Evolutionary conservation across 2,888 invertebrate genomes (phyloP), one percentile per base, ranked within the genome.

Genomic region (Drosophila mimetica): DNA sequence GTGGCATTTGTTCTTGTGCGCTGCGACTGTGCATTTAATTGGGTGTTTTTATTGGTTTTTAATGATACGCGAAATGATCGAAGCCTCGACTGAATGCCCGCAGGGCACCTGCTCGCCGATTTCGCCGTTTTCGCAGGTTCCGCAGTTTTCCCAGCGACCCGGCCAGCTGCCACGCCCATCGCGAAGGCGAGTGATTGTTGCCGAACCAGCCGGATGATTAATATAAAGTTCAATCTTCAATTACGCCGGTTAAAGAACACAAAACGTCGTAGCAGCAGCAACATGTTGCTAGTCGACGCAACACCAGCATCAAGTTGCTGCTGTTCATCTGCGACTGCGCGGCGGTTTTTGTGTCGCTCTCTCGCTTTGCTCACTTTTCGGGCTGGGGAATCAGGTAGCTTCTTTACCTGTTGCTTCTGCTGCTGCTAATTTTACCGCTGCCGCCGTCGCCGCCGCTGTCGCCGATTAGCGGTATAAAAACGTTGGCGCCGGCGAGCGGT

Each of bases 391-490:
- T 71, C 48, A 13, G 44, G 76, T 67, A 71, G 82, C 79, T 69
- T 81, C 82, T 79, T 75, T 47, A 32, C 20, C 20, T 8, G 52
- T 28, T n/a, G 64, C 52, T 36, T 4, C 32, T 30, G 52, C 22
- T 9, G 44, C 37, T 20, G 66, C 25, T 5, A 52, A 41, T 52
- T 63, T 22, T 32, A 57, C 41, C 11, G 64, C 59, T 34, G 13
- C 36, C 37, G 61, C 30, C 16, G 9, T 18, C 36, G 60, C 18
- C 13, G 44, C 25, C 28, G 64, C 50, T 47, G 51, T 51, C 22
- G 39, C 25, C 9, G 44, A 11, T 44, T 11, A 59, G 46, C 71
- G 77, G 86, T 91, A 91, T 91, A 91, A 90, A 91, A 91, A 86
- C 90, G 78, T 77, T 82, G 73, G 86, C 87, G 80, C 77, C 89